Evolutionary conservation across 1,140 invertebrate genomes (phyloP).

Genomic region (Ceratosolen solmsi): DNA sequence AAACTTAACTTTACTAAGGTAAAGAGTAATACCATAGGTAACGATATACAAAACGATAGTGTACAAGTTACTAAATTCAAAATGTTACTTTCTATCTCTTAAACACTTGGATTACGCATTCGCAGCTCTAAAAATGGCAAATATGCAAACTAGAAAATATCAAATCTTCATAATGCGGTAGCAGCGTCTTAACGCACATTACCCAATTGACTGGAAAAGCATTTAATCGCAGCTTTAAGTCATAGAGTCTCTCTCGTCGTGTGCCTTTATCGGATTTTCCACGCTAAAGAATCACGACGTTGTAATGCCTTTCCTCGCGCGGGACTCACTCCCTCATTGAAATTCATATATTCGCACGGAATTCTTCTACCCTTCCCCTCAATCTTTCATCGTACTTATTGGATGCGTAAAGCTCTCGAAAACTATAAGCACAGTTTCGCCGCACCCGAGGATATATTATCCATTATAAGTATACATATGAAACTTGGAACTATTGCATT

Average conservation of each 20-base stretch:
- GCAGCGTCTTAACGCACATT: too few relatives aligned
- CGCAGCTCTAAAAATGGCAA: not conserved
- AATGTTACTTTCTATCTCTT: not conserved
- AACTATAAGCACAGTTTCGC: slow-evolving; percentile 45
- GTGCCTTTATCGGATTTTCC: slow-evolving; percentile 45
- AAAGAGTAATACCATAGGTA: too few relatives aligned
- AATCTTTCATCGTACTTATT: slow-evolving; percentile 5
- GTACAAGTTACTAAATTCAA: not conserved
- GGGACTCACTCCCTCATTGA: slow-evolving; percentile 25
- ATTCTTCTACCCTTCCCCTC: not conserved
- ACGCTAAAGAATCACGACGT: slow-evolving; percentile 46
- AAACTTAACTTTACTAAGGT: too few relatives aligned
- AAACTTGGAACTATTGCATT: slow-evolving; percentile 24
- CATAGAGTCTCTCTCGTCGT: not conserved
- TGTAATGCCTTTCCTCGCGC: slow-evolving; percentile 19
- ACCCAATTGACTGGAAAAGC: slow-evolving; percentile 27
- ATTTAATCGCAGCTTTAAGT: slow-evolving; percentile 33
- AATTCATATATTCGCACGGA: slow-evolving; percentile 43
- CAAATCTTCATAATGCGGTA: not conserved
- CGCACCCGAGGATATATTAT: slow-evolving; percentile 25
- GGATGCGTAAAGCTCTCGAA: slow-evolving; percentile 30
- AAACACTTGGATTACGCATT: not conserved
- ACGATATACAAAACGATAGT: too few relatives aligned
- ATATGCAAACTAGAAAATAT: not conserved
- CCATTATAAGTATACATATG: slow-evolving; percentile 14